Percentiles rank a stretch among this genome's conserved stretches.
Conservation (phyloP, 2,888 invertebrate species). For the Arenicola marina region DNA sequence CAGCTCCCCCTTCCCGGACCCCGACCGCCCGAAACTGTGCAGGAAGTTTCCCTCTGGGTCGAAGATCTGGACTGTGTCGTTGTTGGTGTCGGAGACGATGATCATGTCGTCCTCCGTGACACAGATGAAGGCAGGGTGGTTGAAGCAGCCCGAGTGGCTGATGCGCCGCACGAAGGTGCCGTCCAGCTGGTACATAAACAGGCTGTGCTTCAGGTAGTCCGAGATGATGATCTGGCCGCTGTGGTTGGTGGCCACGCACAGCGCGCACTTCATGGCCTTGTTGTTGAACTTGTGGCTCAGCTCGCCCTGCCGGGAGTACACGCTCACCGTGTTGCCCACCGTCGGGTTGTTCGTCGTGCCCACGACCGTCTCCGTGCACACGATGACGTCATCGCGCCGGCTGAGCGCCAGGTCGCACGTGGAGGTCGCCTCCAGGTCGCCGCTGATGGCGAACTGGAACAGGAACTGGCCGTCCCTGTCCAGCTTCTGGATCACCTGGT, state of each 20-base stretch:
- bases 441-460: conserved; percentile 25
- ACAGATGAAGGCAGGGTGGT: conserved; percentile 36
- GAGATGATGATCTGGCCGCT: conserved; percentile 32
- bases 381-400: conserved; percentile 20
- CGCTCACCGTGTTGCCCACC: conserved; percentile 26
- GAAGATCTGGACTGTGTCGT: conserved; percentile 30
- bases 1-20: conserved; percentile 30
- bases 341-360: conserved; percentile 23
- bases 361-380: conserved; percentile 33
- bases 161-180: conserved; percentile 26
- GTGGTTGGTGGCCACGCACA: conserved; percentile 31
- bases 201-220: conserved; percentile 31
- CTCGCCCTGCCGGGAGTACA: conserved; percentile 24
- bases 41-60: conserved; percentile 24
- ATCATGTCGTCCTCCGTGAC: conserved; percentile 27
- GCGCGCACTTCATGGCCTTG: conserved; percentile 34
- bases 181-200: conserved; percentile 29
- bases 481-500: conserved; percentile 32
- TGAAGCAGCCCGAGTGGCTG: conserved; percentile 27
- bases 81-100: conserved; percentile 35
- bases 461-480: conserved; percentile 21
- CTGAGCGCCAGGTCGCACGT: conserved; percentile 33
- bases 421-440: conserved; percentile 21
- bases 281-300: conserved; percentile 31
- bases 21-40: conserved; percentile 27